Evolutionary conservation across 1,140 invertebrate species (phyloP).

Genomic region (Gonatopus flavifemur): DNA sequence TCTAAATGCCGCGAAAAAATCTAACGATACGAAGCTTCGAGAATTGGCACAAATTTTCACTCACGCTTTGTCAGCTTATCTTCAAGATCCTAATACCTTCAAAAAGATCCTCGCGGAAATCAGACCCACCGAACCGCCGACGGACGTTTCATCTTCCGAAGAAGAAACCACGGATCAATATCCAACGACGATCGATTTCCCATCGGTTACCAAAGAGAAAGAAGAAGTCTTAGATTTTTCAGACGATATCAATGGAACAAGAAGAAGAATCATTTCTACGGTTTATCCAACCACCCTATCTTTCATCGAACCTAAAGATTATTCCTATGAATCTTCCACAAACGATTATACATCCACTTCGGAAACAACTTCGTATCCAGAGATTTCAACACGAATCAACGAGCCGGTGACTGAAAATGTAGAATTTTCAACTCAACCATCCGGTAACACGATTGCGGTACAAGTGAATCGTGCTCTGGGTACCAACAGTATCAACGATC

Average conservation of each 20-base stretch:
- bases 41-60: constrained; percentile 82
- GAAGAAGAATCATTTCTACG: constrained; percentile 54
- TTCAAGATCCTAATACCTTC: constrained; percentile 78
- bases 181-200: constrained; percentile 45
- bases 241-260: constrained; percentile 58
- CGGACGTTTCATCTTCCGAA: constrained; percentile 6
- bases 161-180: constrained; percentile 33
- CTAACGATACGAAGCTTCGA: constrained; percentile 65
- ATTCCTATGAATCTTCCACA: too few relatives aligned
- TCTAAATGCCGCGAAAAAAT: constrained; percentile 55
- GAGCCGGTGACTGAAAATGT: too few relatives aligned
- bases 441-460: constrained; percentile 46
- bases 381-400: constrained; percentile 38
- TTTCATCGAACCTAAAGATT: constrained; percentile 10
- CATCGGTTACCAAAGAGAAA: constrained; percentile 64
- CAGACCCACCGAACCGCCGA: constrained; percentile 73
- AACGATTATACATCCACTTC: too few relatives aligned
- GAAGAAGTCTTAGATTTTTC: constrained; percentile 77
- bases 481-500: constrained; percentile 26
- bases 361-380: too few relatives aligned
- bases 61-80: constrained; percentile 75
- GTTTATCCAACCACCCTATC: constrained; percentile 30
- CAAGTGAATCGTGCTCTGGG: constrained; percentile 41
- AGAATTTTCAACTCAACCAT: constrained; percentile 33
- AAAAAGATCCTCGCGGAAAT: constrained; percentile 73